Base-by-base conservation (phyloP, 2,888 invertebrate species). In the Tenthredo scrophulariae region DNA sequence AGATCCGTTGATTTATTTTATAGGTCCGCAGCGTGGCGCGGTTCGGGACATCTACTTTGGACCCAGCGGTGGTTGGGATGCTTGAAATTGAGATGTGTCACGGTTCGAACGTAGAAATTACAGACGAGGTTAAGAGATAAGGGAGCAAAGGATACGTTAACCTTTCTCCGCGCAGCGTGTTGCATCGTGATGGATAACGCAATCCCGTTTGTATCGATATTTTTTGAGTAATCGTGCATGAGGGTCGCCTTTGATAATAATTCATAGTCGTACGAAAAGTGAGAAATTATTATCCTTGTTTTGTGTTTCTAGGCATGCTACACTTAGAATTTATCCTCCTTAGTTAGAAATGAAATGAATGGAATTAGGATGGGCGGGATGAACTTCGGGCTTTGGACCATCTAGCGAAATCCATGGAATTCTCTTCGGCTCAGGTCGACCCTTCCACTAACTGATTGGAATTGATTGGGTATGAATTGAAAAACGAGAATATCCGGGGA, bases 31-130 rank as follows among this genome's bases (percentile, higher is more conserved):
- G 83, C 83, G 83, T 83, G 67, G 70, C 67, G 83, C 70, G 43
- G 33, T 70, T 83, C 33, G 83, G 33, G 50, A 50, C 67, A 58
- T 83, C 70, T 70, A 70, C 67, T 83, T 83, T 70, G 46, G 46
- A 70, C 67, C 29, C 29, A 62, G 26, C 40, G 37, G 62, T 40
- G 62, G 83, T 33, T 83, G 40, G 80, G 13, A 62, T 22, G 40
- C 22, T 62, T 37, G 62, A 62, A 67, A 83, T 83, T 67, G 83
- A 83, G 83, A 83, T 83, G 83, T 70, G 65, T 67, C 83, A 83
- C 43, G 10, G 67, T 83, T 46, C n/a, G 46, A 67, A 29, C 40
- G 80, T 80, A 62, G 62, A 80, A 80, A 80, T 80, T 62, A 62
- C 58, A 40, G 37, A 62, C 58, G n/a, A 62, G 58, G 40, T 40